phyloP scores from a whole-genome alignment of 1,140 invertebrate species.

The Grapholita molesta region DNA sequence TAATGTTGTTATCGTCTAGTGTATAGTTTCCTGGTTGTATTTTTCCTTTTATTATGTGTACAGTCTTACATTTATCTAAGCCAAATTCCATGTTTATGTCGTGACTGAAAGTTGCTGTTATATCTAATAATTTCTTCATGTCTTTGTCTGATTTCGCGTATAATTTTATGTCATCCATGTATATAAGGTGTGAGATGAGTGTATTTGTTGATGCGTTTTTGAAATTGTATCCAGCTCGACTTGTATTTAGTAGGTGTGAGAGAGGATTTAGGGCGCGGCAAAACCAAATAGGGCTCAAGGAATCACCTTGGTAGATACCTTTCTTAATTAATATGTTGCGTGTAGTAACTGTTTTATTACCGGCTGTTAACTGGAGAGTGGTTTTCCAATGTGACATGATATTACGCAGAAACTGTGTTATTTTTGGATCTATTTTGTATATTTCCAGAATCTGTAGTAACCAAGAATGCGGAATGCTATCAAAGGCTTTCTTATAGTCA shows the following conservation, averaged over 20 bases:
- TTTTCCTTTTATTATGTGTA: conserved; percentile 23
- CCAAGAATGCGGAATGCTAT: conserved; percentile 26
- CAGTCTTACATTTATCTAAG: conserved; percentile 27
- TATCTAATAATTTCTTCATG: conserved; percentile 6
- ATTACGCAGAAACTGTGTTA: background rate
- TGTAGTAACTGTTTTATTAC: background rate
- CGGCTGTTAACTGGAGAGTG: too few relatives aligned
- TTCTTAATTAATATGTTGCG: conserved; percentile 1
- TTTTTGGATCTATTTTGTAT: conserved; percentile 20
- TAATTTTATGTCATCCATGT: conserved; percentile 27
- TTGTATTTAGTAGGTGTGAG: background rate
- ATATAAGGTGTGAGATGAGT: conserved; percentile 20
- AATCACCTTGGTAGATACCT: conserved; percentile 16
- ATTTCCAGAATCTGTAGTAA: conserved; percentile 25
- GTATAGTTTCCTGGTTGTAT: background rate
- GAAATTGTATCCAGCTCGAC: conserved; percentile 15
- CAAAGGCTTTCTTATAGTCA: conserved; percentile 33
- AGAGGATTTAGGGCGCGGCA: background rate
- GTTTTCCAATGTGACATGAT: too few relatives aligned
- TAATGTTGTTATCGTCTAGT: background rate
- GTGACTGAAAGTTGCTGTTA: conserved; percentile 12
- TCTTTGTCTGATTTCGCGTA: conserved; percentile 16
- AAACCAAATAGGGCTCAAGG: conserved; percentile 10
- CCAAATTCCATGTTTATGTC: conserved; percentile 31
- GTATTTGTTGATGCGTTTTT: background rate